Conservation (phyloP, 2,797 vertebrate species). For the Anguilla obscura region DNA sequence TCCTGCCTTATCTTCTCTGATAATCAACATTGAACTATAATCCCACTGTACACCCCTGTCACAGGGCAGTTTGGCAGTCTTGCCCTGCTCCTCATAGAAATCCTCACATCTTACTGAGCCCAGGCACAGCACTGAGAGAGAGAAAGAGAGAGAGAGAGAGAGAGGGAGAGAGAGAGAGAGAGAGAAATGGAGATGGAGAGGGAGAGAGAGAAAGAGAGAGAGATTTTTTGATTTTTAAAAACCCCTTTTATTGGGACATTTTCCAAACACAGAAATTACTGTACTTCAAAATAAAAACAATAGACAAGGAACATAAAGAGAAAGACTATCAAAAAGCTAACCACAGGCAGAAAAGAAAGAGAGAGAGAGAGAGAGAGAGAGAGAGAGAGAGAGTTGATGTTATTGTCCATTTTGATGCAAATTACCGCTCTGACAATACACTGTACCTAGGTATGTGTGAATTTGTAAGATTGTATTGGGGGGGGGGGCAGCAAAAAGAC, state of each 20-base stretch:
- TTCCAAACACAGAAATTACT: too few species aligned
- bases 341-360: not conserved
- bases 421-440: too few species aligned
- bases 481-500: not conserved
- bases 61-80: not conserved
- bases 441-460: too few species aligned
- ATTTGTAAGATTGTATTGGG: not conserved
- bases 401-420: too few species aligned
- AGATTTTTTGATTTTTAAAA: too few species aligned
- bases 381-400: too few species aligned
- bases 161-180: not conserved
- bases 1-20: accelerated
- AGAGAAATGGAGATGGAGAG: not conserved
- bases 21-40: accelerated
- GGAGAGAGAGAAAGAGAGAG: not conserved
- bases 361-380: not conserved
- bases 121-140: slow-evolving; percentile 53
- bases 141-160: slow-evolving; percentile 21
- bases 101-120: slow-evolving; percentile 41
- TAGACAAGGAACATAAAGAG: too few species aligned
- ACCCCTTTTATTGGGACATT: too few species aligned
- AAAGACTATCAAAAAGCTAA: too few species aligned
- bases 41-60: accelerated
- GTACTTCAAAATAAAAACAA: too few species aligned
- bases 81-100: not conserved